These are phyloP conservation scores for Stratiolaelaps scimitus DNA, from an alignment of 1,140 invertebrate species.

Conservation along the genomic window DNA sequence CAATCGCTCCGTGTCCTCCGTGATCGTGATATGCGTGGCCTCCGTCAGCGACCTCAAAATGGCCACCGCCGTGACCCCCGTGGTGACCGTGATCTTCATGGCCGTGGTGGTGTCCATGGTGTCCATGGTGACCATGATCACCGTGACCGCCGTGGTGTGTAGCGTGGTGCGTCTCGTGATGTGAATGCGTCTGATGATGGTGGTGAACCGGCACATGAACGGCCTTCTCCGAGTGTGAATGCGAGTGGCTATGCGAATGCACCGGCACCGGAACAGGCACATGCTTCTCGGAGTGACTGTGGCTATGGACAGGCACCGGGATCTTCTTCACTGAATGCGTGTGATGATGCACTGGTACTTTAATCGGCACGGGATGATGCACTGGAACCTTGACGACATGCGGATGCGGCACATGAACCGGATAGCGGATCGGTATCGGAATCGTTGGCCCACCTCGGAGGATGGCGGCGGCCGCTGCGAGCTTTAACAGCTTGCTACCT, in stretches of 20 bases:
- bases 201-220: not conserved
- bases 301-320: slow-evolving; percentile 6
- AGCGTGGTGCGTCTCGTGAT: not conserved
- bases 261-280: slow-evolving; percentile 1
- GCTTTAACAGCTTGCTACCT: slow-evolving; percentile 10
- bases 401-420: slow-evolving; percentile 15
- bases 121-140: not conserved
- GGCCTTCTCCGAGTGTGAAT: slow-evolving; percentile 3
- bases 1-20: too few species aligned
- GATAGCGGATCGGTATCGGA: slow-evolving; percentile 22
- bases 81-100: not conserved
- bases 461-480: slow-evolving; percentile 25
- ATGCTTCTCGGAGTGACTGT: slow-evolving; percentile 18
- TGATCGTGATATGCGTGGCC: too few species aligned
- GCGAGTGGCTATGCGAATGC: not conserved
- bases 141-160: too few species aligned
- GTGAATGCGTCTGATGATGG: not conserved
- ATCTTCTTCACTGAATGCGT: slow-evolving; percentile 15
- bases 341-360: slow-evolving; percentile 19
- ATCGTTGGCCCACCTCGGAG: slow-evolving; percentile 18
- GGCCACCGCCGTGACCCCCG: not conserved
- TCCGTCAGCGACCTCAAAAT: not conserved
- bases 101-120: not conserved
- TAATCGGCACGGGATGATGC: slow-evolving; percentile 6
- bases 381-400: slow-evolving; percentile 18